A percentile compares a stretch with the other conserved stretches of the same genome.
Evolutionary conservation across 2,113 vertebrate genomes (phyloP).

Genomic region (Neogale vison): DNA sequence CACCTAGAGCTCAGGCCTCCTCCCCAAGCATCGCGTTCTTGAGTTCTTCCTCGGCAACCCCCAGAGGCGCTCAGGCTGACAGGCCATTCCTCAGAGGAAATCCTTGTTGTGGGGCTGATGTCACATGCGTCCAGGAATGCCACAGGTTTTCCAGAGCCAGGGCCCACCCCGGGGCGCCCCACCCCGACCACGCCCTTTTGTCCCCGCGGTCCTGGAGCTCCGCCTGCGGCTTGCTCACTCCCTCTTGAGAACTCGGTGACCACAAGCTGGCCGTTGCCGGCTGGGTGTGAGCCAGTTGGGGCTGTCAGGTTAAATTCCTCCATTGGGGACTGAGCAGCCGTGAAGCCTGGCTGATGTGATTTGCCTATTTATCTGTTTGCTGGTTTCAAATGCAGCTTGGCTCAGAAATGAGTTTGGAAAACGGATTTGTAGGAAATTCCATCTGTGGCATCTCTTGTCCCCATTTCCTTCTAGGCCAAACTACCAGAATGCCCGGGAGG

Average conservation of each 20-base stretch:
- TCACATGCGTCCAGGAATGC: background rate
- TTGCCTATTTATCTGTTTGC: background rate
- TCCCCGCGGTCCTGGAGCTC: accelerated
- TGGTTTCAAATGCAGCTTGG: background rate
- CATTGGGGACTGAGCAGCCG: background rate
- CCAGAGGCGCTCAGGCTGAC: background rate
- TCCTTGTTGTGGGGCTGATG: background rate
- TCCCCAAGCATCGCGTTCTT: background rate
- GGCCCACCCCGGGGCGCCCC: background rate
- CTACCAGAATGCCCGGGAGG: background rate
- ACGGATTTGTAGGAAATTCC: background rate
- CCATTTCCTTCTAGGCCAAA: background rate
- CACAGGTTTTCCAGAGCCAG: background rate
- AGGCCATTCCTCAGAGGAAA: background rate
- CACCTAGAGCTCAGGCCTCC: background rate
- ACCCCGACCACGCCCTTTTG: background rate
- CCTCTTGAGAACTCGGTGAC: background rate
- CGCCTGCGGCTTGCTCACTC: background rate
- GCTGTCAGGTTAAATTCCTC: background rate
- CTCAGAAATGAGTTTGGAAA: background rate
- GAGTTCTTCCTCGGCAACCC: background rate
- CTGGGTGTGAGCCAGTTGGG: background rate
- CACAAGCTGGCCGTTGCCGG: background rate
- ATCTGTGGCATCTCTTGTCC: background rate
- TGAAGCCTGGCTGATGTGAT: background rate